These are phyloP conservation scores for Platysternon megacephalum DNA, from an alignment of 2,113 vertebrate species.

Conservation along the genomic window DNA sequence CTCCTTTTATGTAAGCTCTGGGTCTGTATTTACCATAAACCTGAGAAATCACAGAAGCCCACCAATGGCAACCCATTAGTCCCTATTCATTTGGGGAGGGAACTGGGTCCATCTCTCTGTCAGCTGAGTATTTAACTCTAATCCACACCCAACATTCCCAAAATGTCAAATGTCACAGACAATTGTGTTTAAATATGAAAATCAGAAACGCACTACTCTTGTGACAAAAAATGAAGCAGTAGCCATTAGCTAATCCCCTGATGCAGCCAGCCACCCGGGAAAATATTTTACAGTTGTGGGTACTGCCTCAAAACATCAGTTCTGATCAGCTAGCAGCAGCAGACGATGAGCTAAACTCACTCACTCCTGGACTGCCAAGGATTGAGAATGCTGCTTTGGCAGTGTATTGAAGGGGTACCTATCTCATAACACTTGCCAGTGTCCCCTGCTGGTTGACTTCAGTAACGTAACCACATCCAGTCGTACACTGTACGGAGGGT, in stretches of 20 bases:
- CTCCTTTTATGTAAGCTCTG: neutral
- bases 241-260: neutral
- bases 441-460: neutral
- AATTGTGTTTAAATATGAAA: slow-evolving; percentile 6
- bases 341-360: slow-evolving; percentile 17
- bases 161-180: neutral
- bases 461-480: neutral
- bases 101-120: neutral
- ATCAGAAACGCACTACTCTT: neutral
- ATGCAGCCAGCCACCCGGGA: neutral
- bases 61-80: neutral
- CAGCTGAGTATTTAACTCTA: neutral
- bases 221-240: neutral
- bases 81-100: neutral
- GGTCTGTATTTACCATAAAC: neutral
- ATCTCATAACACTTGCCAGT: neutral
- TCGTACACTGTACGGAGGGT: neutral
- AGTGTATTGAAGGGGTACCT: neutral
- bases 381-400: slow-evolving; percentile 12
- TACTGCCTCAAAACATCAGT: slow-evolving; percentile 8
- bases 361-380: neutral
- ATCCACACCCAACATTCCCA: neutral
- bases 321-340: slow-evolving; percentile 42
- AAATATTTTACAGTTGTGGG: neutral
- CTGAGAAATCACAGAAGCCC: neutral